Evolutionary conservation across 1,140 invertebrate genomes (phyloP), one percentile per base, ranked within the genome.

Genomic region (Ladona fulva): DNA sequence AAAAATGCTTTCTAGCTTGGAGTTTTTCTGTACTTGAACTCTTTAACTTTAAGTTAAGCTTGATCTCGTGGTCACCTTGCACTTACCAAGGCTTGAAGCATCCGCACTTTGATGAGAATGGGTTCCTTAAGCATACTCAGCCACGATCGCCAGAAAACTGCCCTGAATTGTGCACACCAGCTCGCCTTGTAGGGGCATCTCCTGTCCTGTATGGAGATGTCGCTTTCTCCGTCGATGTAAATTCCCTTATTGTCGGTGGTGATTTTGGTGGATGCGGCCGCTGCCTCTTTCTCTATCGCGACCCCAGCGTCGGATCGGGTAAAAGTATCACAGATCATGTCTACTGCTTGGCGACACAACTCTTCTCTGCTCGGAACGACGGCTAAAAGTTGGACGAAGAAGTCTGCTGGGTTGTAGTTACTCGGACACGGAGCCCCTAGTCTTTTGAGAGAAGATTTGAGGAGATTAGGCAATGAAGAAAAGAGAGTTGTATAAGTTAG

Each of bases 351-450:
- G 75, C 89, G 86, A 42, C 92, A 93, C 81, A 78, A 79, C 85
- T 87, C 87, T 84, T 97, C 95, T 73, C 90, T 88, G 0, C 92
- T 93, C 0, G 96, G 95, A 24, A 94, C 90, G 0, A 97, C 91
- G 0, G 96, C 96, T 78, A 99, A 85, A 8, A 94, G 90, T 83
- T 96, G 91, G n/a, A 99, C 93, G 84, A 94, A 98, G 84, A 95
- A 97, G 86, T 99, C 97, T 0, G 95, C 96, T 11, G 97, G 97
- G 83, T 98, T 99, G 85, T 96, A 98, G 83, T 98, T 97, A 1
- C 86, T 89, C 0, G 93, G 93, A 85, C 92, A 94, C 0, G 90
- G 88, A 22, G 91, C 91, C 29, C 92, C 92, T 79, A 94, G 84
- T 42, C 93, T 94, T 5, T 1, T 25, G n/a, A 74, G 66, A 74